phyloP scores from a whole-genome alignment of 2,888 invertebrate species.

The Caenorhabditis becei region DNA sequence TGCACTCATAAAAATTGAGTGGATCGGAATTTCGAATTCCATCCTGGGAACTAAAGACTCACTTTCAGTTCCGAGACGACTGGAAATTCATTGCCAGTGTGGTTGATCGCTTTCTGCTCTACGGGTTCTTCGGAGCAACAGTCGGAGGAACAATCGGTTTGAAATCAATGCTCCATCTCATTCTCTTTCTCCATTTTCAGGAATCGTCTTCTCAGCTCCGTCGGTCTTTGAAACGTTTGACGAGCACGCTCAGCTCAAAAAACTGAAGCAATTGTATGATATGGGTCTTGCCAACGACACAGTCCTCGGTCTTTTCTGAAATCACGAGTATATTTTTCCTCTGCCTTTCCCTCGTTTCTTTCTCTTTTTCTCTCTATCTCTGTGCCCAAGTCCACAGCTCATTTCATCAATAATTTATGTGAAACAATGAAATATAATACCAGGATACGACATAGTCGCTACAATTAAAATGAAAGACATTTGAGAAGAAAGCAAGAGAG shows the following conservation, averaged over 20 bases:
- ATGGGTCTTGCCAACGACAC: constrained; percentile 64
- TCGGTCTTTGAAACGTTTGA: constrained; percentile 82
- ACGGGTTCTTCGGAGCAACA: constrained; percentile 82
- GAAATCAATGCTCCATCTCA: too few relatives aligned
- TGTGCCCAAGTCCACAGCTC: constrained; percentile 1
- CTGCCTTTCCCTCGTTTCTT: constrained; percentile 12
- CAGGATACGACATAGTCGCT: constrained; percentile 63
- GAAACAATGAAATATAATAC: constrained; percentile 50
- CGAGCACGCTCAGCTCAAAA: constrained; percentile 71
- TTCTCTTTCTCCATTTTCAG: constrained; percentile 38
- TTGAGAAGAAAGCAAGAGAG: constrained; percentile 27
- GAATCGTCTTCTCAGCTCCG: constrained; percentile 83
- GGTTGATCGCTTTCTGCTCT: constrained; percentile 83
- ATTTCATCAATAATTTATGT: constrained; percentile 54
- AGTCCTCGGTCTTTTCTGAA: constrained; percentile 47
- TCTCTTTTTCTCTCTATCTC: constrained; percentile 20
- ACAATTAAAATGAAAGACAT: constrained; percentile 55
- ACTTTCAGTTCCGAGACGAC: constrained; percentile 83
- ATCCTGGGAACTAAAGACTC: background rate
- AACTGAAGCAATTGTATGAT: constrained; percentile 66
- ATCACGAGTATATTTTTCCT: constrained; percentile 26
- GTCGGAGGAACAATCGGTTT: constrained; percentile 69
- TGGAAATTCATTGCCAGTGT: constrained; percentile 84
- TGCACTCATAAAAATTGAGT: background rate
- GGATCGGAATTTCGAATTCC: background rate